phyloP scores from a whole-genome alignment of 53 echinoderm and acorn worm genomes.

The Echinarachnius parma region DNA sequence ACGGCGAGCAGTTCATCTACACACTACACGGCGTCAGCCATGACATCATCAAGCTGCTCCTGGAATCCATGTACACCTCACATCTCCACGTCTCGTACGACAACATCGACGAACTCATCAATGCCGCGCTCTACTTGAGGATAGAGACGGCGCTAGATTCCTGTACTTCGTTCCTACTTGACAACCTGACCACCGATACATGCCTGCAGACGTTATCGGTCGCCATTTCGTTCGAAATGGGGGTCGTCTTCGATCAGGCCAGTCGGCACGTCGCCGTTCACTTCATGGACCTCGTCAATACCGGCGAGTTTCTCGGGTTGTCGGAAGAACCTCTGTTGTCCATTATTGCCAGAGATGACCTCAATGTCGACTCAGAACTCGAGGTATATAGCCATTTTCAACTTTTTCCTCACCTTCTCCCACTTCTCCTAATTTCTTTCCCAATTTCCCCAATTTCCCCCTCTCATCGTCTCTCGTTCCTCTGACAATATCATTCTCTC shows the following conservation, averaged over 20 bases:
- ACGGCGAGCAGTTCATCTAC: slow-evolving; percentile 73
- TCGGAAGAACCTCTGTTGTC: slow-evolving; percentile 52
- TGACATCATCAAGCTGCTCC: slow-evolving; percentile 61
- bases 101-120: slow-evolving; percentile 70
- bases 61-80: slow-evolving; percentile 88
- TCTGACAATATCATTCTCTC: too few relatives aligned
- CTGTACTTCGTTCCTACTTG: slow-evolving; percentile 67
- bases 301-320: slow-evolving; percentile 64
- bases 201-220: slow-evolving; percentile 73
- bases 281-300: slow-evolving; percentile 51
- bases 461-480: neutral
- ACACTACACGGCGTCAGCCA: slow-evolving; percentile 80
- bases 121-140: slow-evolving; percentile 69
- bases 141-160: slow-evolving; percentile 60
- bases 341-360: slow-evolving; percentile 71
- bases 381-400: slow-evolving; percentile 36
- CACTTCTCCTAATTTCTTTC: neutral
- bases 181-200: slow-evolving; percentile 54
- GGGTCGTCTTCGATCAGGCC: slow-evolving; percentile 58
- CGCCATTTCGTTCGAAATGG: slow-evolving; percentile 67
- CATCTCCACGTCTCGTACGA: slow-evolving; percentile 62
- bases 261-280: slow-evolving; percentile 56
- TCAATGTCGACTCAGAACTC: slow-evolving; percentile 70
- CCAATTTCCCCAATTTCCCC: neutral
- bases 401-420: neutral